Evolutionary conservation across 2,113 vertebrate genomes (phyloP).

Genomic region (Tachycineta bicolor): DNA sequence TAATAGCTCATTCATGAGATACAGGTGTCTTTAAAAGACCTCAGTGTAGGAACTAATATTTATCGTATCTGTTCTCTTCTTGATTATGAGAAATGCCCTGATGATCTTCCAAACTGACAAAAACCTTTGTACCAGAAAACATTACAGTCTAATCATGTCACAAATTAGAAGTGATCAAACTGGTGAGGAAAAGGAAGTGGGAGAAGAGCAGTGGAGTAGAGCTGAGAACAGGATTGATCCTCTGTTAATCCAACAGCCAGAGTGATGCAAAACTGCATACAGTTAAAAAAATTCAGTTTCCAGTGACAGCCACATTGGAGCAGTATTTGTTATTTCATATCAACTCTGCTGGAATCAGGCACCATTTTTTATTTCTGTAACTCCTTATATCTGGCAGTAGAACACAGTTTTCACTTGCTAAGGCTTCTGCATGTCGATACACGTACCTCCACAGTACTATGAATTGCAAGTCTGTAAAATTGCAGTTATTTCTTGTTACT

Average conservation of each 20-base stretch:
- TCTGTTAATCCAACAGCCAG: background rate
- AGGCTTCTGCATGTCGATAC: background rate
- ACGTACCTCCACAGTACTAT: background rate
- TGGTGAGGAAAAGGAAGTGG: background rate
- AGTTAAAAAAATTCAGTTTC: background rate
- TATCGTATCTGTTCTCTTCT: background rate
- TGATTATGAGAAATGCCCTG: conserved; percentile 36
- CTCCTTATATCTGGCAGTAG: conserved; percentile 8
- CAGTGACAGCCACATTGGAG: background rate
- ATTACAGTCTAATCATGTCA: background rate
- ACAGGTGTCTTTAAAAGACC: background rate
- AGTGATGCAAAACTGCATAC: background rate
- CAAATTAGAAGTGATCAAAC: conserved; percentile 27
- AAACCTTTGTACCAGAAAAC: background rate
- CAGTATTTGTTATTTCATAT: background rate
- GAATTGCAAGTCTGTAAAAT: background rate
- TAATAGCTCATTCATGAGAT: background rate
- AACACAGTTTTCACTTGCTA: background rate
- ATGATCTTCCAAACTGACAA: conserved; percentile 6
- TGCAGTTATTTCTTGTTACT: background rate
- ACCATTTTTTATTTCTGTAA: background rate
- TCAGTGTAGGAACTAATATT: conserved; percentile 2
- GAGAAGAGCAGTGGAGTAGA: background rate
- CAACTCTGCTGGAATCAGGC: background rate
- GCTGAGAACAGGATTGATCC: background rate